A percentile compares a stretch with the other conserved stretches of the same genome.
Evolutionary conservation across 2,888 invertebrate genomes (phyloP).

Genomic region (Microchrysa polita): DNA sequence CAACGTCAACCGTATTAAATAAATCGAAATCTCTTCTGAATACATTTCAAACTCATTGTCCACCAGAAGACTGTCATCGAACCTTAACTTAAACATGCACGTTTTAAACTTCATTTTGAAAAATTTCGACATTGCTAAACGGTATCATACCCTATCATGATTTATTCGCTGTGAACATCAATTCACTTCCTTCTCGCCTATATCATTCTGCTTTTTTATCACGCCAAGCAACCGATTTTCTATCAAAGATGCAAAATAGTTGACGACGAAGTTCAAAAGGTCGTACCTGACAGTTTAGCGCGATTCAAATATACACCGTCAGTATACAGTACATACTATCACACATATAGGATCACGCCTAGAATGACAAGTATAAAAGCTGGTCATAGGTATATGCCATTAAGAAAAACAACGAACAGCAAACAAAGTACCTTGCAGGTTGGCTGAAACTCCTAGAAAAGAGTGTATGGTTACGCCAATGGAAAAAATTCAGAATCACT

Average conservation of each 20-base stretch:
- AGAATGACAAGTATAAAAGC: constrained; percentile 16
- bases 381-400: not conserved
- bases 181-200: not conserved
- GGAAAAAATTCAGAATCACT: constrained; percentile 18
- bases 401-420: constrained; percentile 12
- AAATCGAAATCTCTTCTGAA: too few species aligned
- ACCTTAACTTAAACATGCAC: too few species aligned
- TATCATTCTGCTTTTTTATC: not conserved
- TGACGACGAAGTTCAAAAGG: constrained; percentile 35
- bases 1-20: too few species aligned
- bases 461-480: not conserved
- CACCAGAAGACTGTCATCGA: too few species aligned
- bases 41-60: too few species aligned
- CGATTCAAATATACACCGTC: constrained; percentile 9
- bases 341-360: constrained; percentile 5
- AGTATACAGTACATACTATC: not conserved
- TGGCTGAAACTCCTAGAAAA: not conserved
- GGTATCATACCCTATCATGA: not conserved
- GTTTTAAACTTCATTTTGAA: too few species aligned
- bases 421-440: constrained; percentile 9
- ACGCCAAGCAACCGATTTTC: not conserved
- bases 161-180: constrained; percentile 1
- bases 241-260: constrained; percentile 26
- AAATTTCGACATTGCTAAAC: too few species aligned
- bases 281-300: constrained; percentile 23